A percentile compares a stretch with the other conserved stretches of the same genome.
Conservation (phyloP, 2,797 vertebrate genomes). For the Novumbra hubbsi region DNA sequence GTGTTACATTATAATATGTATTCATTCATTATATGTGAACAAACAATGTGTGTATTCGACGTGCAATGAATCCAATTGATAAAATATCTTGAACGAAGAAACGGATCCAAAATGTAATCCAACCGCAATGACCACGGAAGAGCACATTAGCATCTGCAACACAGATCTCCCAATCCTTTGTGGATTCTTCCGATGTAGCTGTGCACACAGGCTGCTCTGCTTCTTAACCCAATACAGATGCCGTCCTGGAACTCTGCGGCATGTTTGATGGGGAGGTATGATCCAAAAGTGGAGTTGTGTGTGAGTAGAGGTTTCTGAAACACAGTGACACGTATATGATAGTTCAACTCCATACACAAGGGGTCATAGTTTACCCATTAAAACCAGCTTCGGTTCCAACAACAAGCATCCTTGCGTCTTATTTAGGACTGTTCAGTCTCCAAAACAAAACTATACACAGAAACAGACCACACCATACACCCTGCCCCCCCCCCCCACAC, state of each 20-base stretch:
- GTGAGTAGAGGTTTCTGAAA: neutral
- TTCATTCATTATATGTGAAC: neutral
- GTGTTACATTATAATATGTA: neutral
- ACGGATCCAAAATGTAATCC: slow-evolving; percentile 36
- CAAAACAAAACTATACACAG: neutral
- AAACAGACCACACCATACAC: no score
- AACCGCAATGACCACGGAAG: slow-evolving; percentile 44
- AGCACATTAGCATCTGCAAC: slow-evolving; percentile 26
- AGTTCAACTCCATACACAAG: slow-evolving; percentile 21
- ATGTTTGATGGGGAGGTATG: slow-evolving; percentile 28
- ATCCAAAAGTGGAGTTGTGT: slow-evolving; percentile 37
- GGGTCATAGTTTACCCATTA: slow-evolving; percentile 18
- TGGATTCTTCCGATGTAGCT: slow-evolving; percentile 54
- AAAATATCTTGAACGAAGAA: slow-evolving; percentile 41
- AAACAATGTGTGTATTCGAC: slow-evolving; percentile 16
- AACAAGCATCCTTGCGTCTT: neutral
- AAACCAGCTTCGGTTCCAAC: neutral
- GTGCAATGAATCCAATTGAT: slow-evolving; percentile 36
- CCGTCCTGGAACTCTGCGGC: slow-evolving; percentile 43
- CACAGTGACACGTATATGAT: neutral
- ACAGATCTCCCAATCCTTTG: slow-evolving; percentile 39
- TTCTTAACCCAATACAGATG: slow-evolving; percentile 48
- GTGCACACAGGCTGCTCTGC: slow-evolving; percentile 43
- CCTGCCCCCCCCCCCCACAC: neutral
- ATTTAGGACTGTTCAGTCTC: neutral